Evolutionary conservation across 2,888 invertebrate species (phyloP).

Genomic region (Noctuana brunneofusca): DNA sequence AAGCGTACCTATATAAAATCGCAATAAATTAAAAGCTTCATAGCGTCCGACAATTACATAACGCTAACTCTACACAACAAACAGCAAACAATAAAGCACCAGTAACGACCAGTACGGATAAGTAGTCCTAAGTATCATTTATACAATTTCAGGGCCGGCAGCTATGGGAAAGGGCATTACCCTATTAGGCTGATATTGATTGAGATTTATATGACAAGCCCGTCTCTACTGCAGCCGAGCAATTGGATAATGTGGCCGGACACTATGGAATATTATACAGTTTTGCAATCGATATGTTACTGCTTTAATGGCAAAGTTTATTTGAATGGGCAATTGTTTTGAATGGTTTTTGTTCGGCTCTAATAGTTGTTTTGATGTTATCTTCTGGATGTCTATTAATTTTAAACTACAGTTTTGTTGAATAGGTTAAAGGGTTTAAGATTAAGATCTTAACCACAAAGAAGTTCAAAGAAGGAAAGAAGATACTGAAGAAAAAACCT

Average conservation of each 20-base stretch:
- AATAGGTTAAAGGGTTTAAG: no score
- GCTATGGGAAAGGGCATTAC: conserved; percentile 40
- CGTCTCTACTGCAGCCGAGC: conserved; percentile 35
- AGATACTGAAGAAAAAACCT: no score
- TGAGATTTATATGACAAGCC: conserved; percentile 49
- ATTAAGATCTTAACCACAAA: no score
- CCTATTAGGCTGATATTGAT: conserved; percentile 43
- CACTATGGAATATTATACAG: conserved; percentile 31
- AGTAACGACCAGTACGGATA: conserved; percentile 12
- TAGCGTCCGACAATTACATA: not conserved
- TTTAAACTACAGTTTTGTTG: no score
- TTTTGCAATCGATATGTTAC: conserved; percentile 32
- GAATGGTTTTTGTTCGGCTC: not conserved
- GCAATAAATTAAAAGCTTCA: not conserved
- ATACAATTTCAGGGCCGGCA: conserved; percentile 32
- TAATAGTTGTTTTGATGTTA: no score
- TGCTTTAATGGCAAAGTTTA: conserved; percentile 7
- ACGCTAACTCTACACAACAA: not conserved
- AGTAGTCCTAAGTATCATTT: conserved; percentile 30
- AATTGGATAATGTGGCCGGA: conserved; percentile 48
- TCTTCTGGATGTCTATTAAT: no score
- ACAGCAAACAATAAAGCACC: conserved; percentile 9
- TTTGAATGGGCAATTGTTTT: not conserved
- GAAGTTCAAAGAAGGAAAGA: no score
- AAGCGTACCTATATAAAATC: no score